Conservation (phyloP, 1,140 invertebrate genomes). For the Sinella curviseta region DNA sequence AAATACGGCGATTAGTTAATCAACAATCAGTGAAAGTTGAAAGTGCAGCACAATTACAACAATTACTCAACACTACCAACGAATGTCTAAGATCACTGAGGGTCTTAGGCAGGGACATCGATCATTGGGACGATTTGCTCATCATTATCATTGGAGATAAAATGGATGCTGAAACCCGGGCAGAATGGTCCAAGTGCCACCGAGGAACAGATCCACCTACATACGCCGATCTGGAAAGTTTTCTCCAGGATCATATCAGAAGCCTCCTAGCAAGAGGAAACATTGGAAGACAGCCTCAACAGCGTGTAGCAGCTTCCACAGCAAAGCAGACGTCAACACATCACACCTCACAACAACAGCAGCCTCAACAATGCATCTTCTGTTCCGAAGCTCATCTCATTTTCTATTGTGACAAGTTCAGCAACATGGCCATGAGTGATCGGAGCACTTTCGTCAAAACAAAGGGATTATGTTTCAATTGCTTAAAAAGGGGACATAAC, state of each 20-base stretch:
- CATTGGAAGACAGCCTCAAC: neutral
- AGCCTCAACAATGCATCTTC: neutral
- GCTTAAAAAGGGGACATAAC: neutral
- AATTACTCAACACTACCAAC: neutral
- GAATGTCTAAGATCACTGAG: constrained; percentile 1
- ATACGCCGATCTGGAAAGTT: neutral
- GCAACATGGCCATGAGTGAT: neutral
- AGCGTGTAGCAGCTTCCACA: neutral
- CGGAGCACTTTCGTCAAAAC: neutral
- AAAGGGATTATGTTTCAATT: neutral
- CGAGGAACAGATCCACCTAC: neutral
- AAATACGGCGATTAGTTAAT: neutral
- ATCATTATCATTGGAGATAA: neutral
- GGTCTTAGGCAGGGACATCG: neutral
- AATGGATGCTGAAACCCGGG: neutral
- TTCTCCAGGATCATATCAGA: neutral
- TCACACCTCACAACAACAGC: neutral
- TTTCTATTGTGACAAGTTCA: neutral
- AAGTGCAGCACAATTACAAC: neutral
- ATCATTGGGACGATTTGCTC: neutral
- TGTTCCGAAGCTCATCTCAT: neutral
- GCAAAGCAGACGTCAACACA: neutral
- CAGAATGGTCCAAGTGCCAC: constrained; percentile 1
- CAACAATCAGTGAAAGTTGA: neutral
- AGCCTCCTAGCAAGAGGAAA: neutral